These are phyloP conservation scores for Pachymerium ferrugineum DNA, from an alignment of 2,888 invertebrate genomes.

Conservation along the genomic window DNA sequence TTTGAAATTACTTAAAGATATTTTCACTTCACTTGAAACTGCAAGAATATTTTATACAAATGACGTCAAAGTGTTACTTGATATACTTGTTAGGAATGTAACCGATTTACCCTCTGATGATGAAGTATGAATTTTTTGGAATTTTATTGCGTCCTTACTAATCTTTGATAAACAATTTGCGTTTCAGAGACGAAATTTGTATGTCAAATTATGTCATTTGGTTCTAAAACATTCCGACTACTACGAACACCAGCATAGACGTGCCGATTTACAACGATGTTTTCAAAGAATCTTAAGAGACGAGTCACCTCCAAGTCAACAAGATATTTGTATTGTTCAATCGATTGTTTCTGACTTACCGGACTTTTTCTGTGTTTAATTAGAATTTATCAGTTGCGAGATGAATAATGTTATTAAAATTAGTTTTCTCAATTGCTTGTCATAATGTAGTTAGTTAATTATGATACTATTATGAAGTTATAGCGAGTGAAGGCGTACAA, in stretches of 20 bases:
- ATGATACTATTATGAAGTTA: too few relatives aligned
- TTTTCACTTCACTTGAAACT: constrained; percentile 71
- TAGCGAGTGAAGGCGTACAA: too few relatives aligned
- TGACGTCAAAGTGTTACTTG: constrained; percentile 87
- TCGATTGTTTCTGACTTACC: constrained; percentile 81
- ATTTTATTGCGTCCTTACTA: not conserved
- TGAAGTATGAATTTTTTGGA: constrained; percentile 41
- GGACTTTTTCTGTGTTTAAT: constrained; percentile 51
- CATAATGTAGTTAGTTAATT: too few relatives aligned
- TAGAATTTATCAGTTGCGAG: too few relatives aligned
- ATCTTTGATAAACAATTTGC: too few relatives aligned
- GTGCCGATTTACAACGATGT: constrained; percentile 74
- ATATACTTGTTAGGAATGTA: constrained; percentile 84
- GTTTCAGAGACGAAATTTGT: too few relatives aligned
- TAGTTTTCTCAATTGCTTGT: too few relatives aligned
- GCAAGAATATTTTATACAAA: constrained; percentile 89
- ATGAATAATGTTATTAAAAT: too few relatives aligned
- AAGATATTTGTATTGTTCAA: constrained; percentile 70
- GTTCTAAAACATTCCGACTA: constrained; percentile 77
- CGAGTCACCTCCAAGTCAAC: constrained; percentile 65
- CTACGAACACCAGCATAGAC: constrained; percentile 69
- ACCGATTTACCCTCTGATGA: constrained; percentile 85
- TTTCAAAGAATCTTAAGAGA: constrained; percentile 82
- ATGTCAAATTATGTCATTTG: constrained; percentile 68
- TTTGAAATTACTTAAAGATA: constrained; percentile 78